phyloP scores from a whole-genome alignment of 30 jellyfish, hydroid and myxozoan genomes.

The Turritopsis rubra region DNA sequence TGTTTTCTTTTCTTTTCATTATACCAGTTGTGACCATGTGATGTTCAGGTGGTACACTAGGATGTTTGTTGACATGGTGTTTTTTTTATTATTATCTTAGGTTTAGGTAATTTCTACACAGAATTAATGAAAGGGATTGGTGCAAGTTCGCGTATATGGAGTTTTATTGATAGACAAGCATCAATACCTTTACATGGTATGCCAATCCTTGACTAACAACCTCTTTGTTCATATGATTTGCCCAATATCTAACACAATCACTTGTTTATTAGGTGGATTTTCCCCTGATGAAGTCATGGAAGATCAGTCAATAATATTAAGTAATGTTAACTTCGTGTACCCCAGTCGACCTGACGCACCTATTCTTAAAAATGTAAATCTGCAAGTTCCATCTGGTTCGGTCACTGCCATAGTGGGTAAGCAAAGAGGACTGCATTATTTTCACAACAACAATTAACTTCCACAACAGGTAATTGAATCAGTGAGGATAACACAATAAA shows the following conservation, averaged over 20 bases:
- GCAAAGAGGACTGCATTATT: background rate
- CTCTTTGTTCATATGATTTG: background rate
- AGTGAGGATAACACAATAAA: background rate
- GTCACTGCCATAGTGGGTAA: conserved; percentile 79
- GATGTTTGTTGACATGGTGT: too few relatives aligned
- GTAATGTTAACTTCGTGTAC: conserved; percentile 53
- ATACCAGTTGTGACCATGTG: too few relatives aligned
- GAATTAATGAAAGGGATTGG: conserved; percentile 98
- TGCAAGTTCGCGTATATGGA: conserved; percentile 86
- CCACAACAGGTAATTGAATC: background rate
- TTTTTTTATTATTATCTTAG: conserved; percentile 19
- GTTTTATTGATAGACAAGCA: conserved; percentile 76
- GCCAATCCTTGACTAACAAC: background rate
- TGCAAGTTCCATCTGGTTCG: conserved; percentile 67
- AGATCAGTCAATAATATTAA: conserved; percentile 53
- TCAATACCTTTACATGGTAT: conserved; percentile 73
- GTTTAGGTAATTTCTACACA: conserved; percentile 84
- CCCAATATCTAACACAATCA: background rate
- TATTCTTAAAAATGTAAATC: conserved; percentile 47
- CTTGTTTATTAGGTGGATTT: background rate
- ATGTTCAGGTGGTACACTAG: too few relatives aligned
- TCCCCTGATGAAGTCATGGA: conserved; percentile 23
- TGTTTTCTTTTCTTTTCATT: too few relatives aligned
- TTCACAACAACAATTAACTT: background rate
- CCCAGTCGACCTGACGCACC: conserved; percentile 62